phyloP scores from a whole-genome alignment of 2,113 vertebrate genomes.

The Neopipo cinnamomea region DNA sequence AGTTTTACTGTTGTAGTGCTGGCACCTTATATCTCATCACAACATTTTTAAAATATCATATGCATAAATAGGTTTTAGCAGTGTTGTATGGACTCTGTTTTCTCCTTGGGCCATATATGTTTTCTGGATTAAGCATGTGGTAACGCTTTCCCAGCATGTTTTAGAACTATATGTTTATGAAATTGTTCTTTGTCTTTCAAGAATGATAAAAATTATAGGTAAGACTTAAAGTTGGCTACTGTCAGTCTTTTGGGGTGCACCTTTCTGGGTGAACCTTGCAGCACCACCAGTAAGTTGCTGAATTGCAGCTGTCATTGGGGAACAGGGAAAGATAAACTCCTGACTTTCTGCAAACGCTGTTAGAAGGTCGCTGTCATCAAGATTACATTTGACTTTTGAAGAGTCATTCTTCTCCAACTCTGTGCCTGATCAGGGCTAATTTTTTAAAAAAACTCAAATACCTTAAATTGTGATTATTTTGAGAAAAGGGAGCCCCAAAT shows the following conservation, averaged over 20 bases:
- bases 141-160: background rate
- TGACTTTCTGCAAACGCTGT: background rate
- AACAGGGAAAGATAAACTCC: background rate
- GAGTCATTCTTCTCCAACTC: background rate
- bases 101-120: background rate
- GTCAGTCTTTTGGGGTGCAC: background rate
- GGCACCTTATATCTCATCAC: background rate
- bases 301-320: background rate
- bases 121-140: background rate
- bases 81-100: background rate
- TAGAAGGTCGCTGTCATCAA: background rate
- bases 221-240: background rate
- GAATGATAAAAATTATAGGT: background rate
- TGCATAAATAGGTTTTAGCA: background rate
- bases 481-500: background rate
- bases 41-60: background rate
- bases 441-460: background rate
- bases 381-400: background rate
- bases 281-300: background rate
- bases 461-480: background rate
- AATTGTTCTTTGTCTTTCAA: slow-evolving; percentile 8
- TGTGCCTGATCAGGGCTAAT: background rate
- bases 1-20: background rate
- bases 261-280: background rate
- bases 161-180: background rate